Base-by-base conservation (phyloP, 2,888 invertebrate species). In the Oxycera nigricornis region DNA sequence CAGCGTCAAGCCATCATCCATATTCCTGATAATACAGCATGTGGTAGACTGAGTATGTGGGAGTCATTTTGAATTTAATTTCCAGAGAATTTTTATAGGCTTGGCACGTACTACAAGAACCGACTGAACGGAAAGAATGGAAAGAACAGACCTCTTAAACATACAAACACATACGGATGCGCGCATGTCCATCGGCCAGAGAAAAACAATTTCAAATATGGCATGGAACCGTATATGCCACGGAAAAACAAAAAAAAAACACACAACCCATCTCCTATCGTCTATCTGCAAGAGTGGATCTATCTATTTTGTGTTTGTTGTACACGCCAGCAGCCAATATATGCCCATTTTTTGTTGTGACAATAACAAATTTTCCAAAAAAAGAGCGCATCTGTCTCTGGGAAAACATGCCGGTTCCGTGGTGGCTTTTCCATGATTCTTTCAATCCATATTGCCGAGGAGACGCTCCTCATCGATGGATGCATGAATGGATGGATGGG, bases 11-110 rank as follows among this genome's bases (percentile, higher is more conserved):
- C n/a, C 55, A 55, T 35, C 35, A 7, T 35, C 11, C 35, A 6
- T 35, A 35, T 35, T 11, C 11, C 24, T 17, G 24, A 24, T 24
- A 55, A 6, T 55, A 24, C 17, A 17, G n/a, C 55, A 55, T 59
- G 59, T 28, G 59, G 24, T 50, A n/a, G n/a, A n/a, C 3, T 3
- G 67, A 41, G 26, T 14, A 50, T 68, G 52, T 68, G 30, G 68
- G 50, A 68, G 68, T 68, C 52, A 4, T 68, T 67, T 68, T 50
- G 68, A 68, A 52, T 68, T 68, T 68, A 68, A 68, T 68, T 68
- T 68, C 68, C 30, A 52, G 30, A 52, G 30, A 68, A 68, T 68
- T 68, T 68, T 68, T 46, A 68, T 68, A 68, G 68, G 68, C 68
- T 68, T 50, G 68, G 68, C 68, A 68, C 68, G 68, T 68, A 46